Conservation (phyloP, 1,140 invertebrate genomes). For the Oryctes rhinoceros region DNA sequence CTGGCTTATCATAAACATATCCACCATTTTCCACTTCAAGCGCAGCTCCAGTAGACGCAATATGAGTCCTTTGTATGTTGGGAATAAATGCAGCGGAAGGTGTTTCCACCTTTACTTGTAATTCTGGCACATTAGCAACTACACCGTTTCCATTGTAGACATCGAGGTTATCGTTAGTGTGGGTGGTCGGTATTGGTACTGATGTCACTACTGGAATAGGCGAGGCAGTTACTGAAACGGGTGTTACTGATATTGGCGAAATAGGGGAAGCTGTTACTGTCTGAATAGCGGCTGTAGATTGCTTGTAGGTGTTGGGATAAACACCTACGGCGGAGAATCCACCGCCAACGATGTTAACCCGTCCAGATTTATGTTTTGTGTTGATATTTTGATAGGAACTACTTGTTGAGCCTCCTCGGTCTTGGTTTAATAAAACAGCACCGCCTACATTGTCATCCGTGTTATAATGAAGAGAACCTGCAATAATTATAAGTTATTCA, state of each 20-base stretch:
- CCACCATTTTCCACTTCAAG: not conserved
- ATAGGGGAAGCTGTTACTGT: slow-evolving; percentile 45
- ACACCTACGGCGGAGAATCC: slow-evolving; percentile 55
- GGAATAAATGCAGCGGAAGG: slow-evolving; percentile 22
- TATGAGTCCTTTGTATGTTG: not conserved
- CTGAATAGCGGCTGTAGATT: slow-evolving; percentile 22
- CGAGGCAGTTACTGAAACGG: slow-evolving; percentile 39
- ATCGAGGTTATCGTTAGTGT: slow-evolving; percentile 49
- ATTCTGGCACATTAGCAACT: slow-evolving; percentile 56
- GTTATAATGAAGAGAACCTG: not conserved
- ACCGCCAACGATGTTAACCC: slow-evolving; percentile 54
- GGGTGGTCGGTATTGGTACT: slow-evolving; percentile 47
- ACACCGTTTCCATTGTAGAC: slow-evolving; percentile 52
- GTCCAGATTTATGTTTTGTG: not conserved
- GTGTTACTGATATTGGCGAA: slow-evolving; percentile 38
- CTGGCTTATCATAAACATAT: slow-evolving; percentile 20
- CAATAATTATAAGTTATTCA: not conserved
- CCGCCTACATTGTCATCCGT: not conserved
- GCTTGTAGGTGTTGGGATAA: slow-evolving; percentile 6
- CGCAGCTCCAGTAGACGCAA: not conserved
- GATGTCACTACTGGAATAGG: slow-evolving; percentile 52
- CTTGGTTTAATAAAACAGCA: not conserved
- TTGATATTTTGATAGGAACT: slow-evolving; percentile 27
- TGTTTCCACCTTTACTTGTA: slow-evolving; percentile 53
- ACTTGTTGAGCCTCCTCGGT: not conserved